phyloP scores from a whole-genome alignment of 2,113 vertebrate species.

The Penelope pileata region DNA sequence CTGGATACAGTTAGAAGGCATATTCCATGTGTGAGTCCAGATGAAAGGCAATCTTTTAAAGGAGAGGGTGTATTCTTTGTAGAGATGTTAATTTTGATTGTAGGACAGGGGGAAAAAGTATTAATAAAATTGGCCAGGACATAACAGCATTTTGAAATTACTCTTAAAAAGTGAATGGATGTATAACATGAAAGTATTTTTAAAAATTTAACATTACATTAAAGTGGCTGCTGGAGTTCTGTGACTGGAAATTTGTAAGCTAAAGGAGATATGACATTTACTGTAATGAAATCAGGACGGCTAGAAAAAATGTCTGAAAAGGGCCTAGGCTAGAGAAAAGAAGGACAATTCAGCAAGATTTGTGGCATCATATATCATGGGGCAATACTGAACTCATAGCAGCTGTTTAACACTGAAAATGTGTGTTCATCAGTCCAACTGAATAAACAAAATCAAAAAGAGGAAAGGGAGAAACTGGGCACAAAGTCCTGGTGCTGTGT shows the following conservation, averaged over 20 bases:
- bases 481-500: not conserved
- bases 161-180: slow-evolving; percentile 31
- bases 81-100: slow-evolving; percentile 71
- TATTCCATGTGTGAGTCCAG: slow-evolving; percentile 68
- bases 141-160: slow-evolving; percentile 58
- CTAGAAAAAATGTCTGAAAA: slow-evolving; percentile 5
- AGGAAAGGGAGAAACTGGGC: not conserved
- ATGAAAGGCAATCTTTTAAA: slow-evolving; percentile 67
- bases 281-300: slow-evolving; percentile 43
- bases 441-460: not conserved
- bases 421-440: not conserved
- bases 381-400: not conserved
- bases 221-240: slow-evolving; percentile 36
- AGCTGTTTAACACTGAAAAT: not conserved
- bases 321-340: not conserved
- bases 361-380: not conserved
- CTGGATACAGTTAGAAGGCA: slow-evolving; percentile 74
- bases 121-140: slow-evolving; percentile 38
- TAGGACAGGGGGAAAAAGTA: slow-evolving; percentile 3
- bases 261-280: slow-evolving; percentile 52
- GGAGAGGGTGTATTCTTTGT: slow-evolving; percentile 62
- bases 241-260: slow-evolving; percentile 37
- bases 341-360: slow-evolving; percentile 22
- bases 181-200: slow-evolving; percentile 37
- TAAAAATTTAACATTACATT: slow-evolving; percentile 63